A percentile compares a stretch with the other conserved stretches of the same genome.
Evolutionary conservation across 1,140 invertebrate genomes (phyloP).

Genomic region (Zaprionus ornatus): DNA sequence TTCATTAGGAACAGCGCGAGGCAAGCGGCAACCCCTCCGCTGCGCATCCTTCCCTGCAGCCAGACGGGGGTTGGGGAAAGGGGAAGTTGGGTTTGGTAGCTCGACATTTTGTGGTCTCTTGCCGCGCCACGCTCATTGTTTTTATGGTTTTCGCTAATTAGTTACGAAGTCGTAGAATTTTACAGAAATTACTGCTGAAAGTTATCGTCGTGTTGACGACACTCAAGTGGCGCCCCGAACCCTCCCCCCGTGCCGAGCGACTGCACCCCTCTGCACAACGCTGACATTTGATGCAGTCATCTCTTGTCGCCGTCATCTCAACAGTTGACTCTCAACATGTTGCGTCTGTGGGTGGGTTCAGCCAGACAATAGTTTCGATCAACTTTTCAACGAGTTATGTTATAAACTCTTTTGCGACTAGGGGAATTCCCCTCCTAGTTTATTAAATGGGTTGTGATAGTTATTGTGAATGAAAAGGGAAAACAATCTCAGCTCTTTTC

Average conservation of each 20-base stretch:
- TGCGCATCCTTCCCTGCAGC: not conserved
- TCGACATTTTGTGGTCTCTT: slow-evolving; percentile 44
- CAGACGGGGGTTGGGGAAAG: not conserved
- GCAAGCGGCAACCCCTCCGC: not conserved
- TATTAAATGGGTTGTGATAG: no score
- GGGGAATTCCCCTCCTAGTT: no score
- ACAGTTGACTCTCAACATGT: no score
- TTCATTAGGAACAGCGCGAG: slow-evolving; percentile 61
- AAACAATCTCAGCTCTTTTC: no score
- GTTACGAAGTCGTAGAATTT: slow-evolving; percentile 83
- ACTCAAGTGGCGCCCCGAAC: slow-evolving; percentile 26
- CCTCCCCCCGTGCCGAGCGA: no score
- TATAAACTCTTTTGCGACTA: not conserved
- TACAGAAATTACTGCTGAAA: slow-evolving; percentile 70
- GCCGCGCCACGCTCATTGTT: slow-evolving; percentile 70
- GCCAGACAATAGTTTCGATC: not conserved
- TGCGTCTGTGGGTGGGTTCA: not conserved
- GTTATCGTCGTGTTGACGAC: slow-evolving; percentile 60
- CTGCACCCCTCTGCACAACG: no score
- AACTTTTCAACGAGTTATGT: not conserved
- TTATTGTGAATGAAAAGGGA: no score
- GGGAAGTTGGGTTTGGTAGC: slow-evolving; percentile 5
- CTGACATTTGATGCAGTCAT: slow-evolving; percentile 50
- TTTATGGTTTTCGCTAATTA: slow-evolving; percentile 83
- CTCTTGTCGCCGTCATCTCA: slow-evolving; percentile 14